Conservation (phyloP, 1,140 invertebrate genomes). For the Sitobion miscanthi region DNA sequence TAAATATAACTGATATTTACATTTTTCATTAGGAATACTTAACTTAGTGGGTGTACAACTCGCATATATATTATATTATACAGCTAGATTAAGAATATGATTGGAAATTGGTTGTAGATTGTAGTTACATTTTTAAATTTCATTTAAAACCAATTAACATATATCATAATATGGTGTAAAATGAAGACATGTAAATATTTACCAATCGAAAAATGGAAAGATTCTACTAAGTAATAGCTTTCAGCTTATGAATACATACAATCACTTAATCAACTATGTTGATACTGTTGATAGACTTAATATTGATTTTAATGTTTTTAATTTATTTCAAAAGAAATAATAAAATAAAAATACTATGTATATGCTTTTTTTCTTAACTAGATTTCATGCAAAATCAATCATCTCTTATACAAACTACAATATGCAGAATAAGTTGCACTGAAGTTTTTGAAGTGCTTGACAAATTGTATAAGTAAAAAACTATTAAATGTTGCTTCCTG, state of each 20-base stretch:
- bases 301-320: background rate
- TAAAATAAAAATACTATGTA: background rate
- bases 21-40: background rate
- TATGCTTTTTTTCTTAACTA: background rate
- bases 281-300: background rate
- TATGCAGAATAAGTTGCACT: too few relatives aligned
- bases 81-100: background rate
- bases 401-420: too few relatives aligned
- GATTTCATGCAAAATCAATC: too few relatives aligned
- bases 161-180: background rate
- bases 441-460: too few relatives aligned
- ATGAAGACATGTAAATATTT: background rate
- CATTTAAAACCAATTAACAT: too few relatives aligned
- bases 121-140: too few relatives aligned
- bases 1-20: background rate
- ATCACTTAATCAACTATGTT: background rate
- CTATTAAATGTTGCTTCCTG: background rate
- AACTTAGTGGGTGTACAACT: background rate
- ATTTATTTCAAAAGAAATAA: background rate
- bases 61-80: background rate
- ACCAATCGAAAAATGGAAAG: background rate
- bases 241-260: background rate
- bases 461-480: background rate
- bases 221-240: background rate
- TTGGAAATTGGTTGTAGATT: background rate